Evolutionary conservation across 2,888 invertebrate genomes (phyloP).

Genomic region (Eudasyphora cyanicolor): DNA sequence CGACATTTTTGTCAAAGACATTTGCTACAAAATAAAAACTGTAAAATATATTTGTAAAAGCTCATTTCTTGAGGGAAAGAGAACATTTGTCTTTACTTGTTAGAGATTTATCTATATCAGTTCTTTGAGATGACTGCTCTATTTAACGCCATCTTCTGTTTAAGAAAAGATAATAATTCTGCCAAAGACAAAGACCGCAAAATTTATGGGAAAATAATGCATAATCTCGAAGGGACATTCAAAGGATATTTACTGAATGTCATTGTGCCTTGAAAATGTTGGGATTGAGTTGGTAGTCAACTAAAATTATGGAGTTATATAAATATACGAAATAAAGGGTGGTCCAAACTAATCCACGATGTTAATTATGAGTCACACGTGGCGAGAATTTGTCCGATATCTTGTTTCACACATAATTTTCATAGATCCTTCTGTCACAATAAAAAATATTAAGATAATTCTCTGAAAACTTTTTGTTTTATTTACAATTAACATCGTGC

Average conservation of each 20-base stretch:
- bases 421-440: too few relatives aligned
- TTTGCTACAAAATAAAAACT: neutral
- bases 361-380: too few relatives aligned
- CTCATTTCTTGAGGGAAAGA: neutral
- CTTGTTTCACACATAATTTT: too few relatives aligned
- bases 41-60: neutral
- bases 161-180: neutral
- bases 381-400: too few relatives aligned
- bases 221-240: neutral
- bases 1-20: neutral
- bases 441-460: too few relatives aligned
- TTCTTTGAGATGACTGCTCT: neutral
- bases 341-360: too few relatives aligned
- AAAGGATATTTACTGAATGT: neutral
- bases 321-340: too few relatives aligned
- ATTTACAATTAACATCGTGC: too few relatives aligned
- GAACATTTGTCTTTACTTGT: neutral
- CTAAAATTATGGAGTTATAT: too few relatives aligned
- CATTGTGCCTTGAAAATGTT: too few relatives aligned
- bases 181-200: neutral
- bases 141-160: slow-evolving; percentile 14
- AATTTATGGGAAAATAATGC: neutral
- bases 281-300: neutral
- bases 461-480: too few relatives aligned
- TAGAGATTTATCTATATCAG: neutral